phyloP scores from a whole-genome alignment of 2,888 invertebrate species.

The Ichneumon xanthorius region DNA sequence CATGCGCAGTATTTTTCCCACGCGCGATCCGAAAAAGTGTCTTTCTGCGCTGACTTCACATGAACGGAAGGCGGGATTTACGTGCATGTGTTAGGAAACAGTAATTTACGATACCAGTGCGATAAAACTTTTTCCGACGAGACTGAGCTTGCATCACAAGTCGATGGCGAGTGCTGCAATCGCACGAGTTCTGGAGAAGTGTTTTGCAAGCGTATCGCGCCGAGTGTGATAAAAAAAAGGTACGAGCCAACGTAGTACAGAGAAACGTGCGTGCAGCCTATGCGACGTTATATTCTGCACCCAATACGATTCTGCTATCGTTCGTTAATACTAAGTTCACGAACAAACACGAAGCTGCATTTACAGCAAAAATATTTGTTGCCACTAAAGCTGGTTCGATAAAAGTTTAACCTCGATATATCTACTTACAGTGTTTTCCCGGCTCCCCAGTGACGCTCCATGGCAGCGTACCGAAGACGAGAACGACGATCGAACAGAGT shows the following conservation, averaged over 20 bases:
- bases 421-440: conserved; percentile 80
- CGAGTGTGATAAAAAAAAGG: neutral
- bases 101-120: no score
- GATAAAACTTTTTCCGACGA: no score
- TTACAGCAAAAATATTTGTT: neutral
- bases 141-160: no score
- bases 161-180: no score
- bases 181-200: no score
- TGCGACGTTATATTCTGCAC: conserved; percentile 24
- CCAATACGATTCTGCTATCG: conserved; percentile 1
- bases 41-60: no score
- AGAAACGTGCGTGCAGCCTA: conserved; percentile 23
- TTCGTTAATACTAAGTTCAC: neutral
- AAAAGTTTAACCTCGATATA: no score
- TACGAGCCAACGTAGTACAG: neutral
- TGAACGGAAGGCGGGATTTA: no score
- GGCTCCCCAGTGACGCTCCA: conserved; percentile 75
- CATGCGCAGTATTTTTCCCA: no score
- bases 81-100: no score
- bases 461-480: conserved; percentile 71
- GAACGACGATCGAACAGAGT: conserved; percentile 48
- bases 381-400: neutral
- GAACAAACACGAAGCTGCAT: neutral
- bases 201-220: neutral
- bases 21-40: no score